Percentiles rank a stretch among this genome's conserved stretches.
Conservation (phyloP, 30 jellyfish, hydroid and myxozoan genomes). For the Hydractinia echinata region DNA sequence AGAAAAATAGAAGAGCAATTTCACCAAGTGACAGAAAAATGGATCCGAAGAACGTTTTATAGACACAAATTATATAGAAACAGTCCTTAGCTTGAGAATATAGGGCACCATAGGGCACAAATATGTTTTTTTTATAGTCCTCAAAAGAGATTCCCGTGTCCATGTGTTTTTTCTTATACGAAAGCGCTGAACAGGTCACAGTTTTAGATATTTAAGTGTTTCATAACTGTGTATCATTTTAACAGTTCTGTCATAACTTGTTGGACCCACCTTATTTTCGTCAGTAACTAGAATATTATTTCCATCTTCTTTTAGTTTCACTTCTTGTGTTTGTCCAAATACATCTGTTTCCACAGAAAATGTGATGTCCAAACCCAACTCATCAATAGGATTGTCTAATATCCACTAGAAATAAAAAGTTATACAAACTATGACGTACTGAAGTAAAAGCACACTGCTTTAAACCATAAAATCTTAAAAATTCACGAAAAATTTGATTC, state of each 20-base stretch:
- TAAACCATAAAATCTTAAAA: too few species aligned
- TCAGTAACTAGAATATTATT: constrained; percentile 59
- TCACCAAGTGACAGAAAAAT: background rate
- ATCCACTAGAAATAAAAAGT: constrained; percentile 56
- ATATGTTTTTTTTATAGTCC: too few species aligned
- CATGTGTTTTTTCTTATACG: background rate
- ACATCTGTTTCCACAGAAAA: constrained; percentile 87
- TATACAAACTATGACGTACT: too few species aligned
- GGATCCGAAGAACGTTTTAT: background rate
- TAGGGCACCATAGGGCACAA: too few species aligned
- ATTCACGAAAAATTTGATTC: too few species aligned
- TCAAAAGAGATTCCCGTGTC: too few species aligned
- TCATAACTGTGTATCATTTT: too few species aligned
- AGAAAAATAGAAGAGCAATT: background rate
- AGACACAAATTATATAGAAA: too few species aligned
- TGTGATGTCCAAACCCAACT: constrained; percentile 75
- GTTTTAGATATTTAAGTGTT: too few species aligned
- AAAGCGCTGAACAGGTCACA: background rate
- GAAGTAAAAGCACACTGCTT: too few species aligned
- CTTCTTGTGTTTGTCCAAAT: constrained; percentile 70
- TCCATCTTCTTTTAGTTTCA: constrained; percentile 73
- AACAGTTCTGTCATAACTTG: too few species aligned
- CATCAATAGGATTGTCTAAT: constrained; percentile 66
- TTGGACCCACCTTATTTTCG: constrained; percentile 62
- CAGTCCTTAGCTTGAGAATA: too few species aligned